Evolutionary conservation across 2,797 vertebrate genomes (phyloP), one percentile per base, ranked within the genome.

Genomic region (Cyprinodon diabolis): DNA sequence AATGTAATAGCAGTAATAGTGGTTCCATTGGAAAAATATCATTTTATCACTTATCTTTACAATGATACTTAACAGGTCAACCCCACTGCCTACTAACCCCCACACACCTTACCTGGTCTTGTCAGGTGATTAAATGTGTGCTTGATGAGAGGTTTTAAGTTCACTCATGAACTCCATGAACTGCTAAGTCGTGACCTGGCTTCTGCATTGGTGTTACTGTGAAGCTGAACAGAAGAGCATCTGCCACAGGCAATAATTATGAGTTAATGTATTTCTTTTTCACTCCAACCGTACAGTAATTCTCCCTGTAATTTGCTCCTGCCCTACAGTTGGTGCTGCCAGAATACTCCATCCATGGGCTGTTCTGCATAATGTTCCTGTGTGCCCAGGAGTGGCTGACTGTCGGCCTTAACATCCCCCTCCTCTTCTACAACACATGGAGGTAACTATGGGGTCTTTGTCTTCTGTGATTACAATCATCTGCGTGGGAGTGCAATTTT

Each of bases 321-420:
- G 69, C 72, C 11, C 35, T 77, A 21, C 69, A 99, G 98, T 91
- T 99, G 94, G 97, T 99, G 92, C 93, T 99, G 78, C 97, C 98
- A 0, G 97, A 99, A 78, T 99, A 98, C 82, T 98, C 97, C 77
- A 98, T 99, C 92, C 98, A 99, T 86, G 96, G 96, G 69, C 96
- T 99, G 80, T 99, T 99, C 95, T 99, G 98, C 84, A 95, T 98
- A 85, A 99, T 99, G 98, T 99, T 99, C 94, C 93, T 99, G 74
- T 99, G 98, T 7, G 97, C 97, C 15, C 97, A 98, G 68, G 96
- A 99, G 91, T 99, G 98, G 98, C 94, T 99, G 71, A 99, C 97
- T 0, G 95, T 99, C 80, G 98, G 97, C 2, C 95, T 99, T 76
- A 99, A 99, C 54, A 92, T 97, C 73, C 98, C 98, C 9, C 93